Base-by-base conservation (phyloP, 2,797 vertebrate species). In the Phalloptychus januarius region DNA sequence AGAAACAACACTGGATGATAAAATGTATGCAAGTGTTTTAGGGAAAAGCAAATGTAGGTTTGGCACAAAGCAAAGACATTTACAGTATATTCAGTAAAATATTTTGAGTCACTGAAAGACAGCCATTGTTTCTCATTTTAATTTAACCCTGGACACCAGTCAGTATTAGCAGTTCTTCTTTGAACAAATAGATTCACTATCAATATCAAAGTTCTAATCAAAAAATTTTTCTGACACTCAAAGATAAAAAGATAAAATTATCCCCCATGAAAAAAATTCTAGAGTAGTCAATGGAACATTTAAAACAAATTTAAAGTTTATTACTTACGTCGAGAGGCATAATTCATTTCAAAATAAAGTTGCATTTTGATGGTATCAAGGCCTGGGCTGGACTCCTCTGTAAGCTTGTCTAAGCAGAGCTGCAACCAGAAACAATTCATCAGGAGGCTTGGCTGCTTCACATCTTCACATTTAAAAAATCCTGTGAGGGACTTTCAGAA, bases 321-420 rank as follows among this genome's bases (percentile, higher is more conserved):
- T 36, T 8, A 95, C 95, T 95, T 93, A 99, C 98, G 93, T 94
- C 95, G 89, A 46, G 90, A 96, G 81, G 96, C 95, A 82, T 99
- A 98, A 88, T 96, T 97, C 93, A 94, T 94, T 83, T 98, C 96
- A 93, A 99, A 99, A 88, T 96, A 96, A 88, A 98, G 94, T 86
- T 99, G 98, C 98, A 99, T 99, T 95, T 97, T 97, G 89, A 99
- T 97, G 1, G 98, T 99, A 91, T 97, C 96, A 45, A 98, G 88
- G 42, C 97, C 95, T 10, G 96, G 96, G 82, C 96, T 97, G 90
- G 91, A 92, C 83, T 88, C 90, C 54, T 97, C 96, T 87, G 95
- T 88, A 6, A 98, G 94, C 80, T 95, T 96, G 61, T 92, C 86
- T 90, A 97, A 90, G 90, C 97, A 98, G 72, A 97, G 86, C 98